These are phyloP conservation scores for Enteromius viviparus DNA, from an alignment of 2,797 vertebrate species.

Conservation along the genomic window DNA sequence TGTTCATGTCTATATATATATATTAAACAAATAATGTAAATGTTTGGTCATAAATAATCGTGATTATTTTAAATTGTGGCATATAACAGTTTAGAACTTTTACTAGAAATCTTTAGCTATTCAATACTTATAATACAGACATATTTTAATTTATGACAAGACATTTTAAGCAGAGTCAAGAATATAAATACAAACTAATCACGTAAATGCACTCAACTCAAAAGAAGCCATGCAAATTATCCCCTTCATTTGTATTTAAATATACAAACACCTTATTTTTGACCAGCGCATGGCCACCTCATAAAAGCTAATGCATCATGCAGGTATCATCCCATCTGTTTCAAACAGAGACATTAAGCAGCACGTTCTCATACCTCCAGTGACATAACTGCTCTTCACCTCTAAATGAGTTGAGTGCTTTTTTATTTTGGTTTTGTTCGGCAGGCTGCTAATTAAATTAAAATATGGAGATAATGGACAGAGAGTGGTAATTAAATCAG, in stretches of 20 bases:
- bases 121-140: not conserved
- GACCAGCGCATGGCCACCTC: not conserved
- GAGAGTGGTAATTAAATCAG: constrained; percentile 57
- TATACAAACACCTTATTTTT: not conserved
- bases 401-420: constrained; percentile 57
- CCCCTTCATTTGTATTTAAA: not conserved
- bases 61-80: no score
- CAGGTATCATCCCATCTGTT: constrained; percentile 37
- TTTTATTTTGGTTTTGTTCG: constrained; percentile 56
- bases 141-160: not conserved
- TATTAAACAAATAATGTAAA: no score
- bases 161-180: constrained; percentile 11
- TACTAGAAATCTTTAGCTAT: not conserved
- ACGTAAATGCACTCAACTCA: not conserved
- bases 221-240: not conserved
- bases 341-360: constrained; percentile 43
- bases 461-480: constrained; percentile 58
- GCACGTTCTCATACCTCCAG: constrained; percentile 24
- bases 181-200: not conserved
- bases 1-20: no score
- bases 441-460: constrained; percentile 56
- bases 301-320: constrained; percentile 29
- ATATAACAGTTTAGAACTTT: no score
- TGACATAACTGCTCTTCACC: constrained; percentile 42
- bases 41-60: no score